Evolutionary conservation across 2,113 vertebrate species (phyloP).

Genomic region (Anseranas semipalmata): DNA sequence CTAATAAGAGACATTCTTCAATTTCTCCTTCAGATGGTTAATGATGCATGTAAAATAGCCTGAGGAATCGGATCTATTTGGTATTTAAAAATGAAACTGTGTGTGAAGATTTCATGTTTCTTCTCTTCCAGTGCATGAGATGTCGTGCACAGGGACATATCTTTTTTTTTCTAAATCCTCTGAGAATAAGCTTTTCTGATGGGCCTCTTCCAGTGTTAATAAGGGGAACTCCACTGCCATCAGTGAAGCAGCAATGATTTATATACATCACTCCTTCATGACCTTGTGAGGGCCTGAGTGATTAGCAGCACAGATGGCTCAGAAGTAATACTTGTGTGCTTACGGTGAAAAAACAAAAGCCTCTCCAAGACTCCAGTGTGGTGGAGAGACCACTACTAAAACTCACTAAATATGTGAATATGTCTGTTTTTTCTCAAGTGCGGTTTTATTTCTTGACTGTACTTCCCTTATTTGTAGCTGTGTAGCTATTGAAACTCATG

Average conservation of each 20-base stretch:
- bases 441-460: not conserved
- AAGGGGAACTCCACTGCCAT: not conserved
- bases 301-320: not conserved
- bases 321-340: not conserved
- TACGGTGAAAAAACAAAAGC: not conserved
- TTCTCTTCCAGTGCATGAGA: not conserved
- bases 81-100: slow-evolving; percentile 43
- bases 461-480: not conserved
- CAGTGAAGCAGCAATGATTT: not conserved
- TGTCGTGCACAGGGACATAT: accelerated
- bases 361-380: not conserved
- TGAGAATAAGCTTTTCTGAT: not conserved
- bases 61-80: not conserved
- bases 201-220: not conserved
- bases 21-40: slow-evolving; percentile 31
- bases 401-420: not conserved
- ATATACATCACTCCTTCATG: not conserved
- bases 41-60: not conserved
- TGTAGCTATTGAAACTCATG: not conserved
- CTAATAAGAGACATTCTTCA: slow-evolving; percentile 21
- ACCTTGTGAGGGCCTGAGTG: not conserved
- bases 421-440: not conserved
- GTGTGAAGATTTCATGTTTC: not conserved
- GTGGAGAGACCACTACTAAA: not conserved
- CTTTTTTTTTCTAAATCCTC: not conserved